A percentile compares a stretch with the other conserved stretches of the same genome.
These are phyloP conservation scores for Siderastrea siderea DNA, from an alignment of 92 coral and sea anemone genomes.

Conservation along the genomic window DNA sequence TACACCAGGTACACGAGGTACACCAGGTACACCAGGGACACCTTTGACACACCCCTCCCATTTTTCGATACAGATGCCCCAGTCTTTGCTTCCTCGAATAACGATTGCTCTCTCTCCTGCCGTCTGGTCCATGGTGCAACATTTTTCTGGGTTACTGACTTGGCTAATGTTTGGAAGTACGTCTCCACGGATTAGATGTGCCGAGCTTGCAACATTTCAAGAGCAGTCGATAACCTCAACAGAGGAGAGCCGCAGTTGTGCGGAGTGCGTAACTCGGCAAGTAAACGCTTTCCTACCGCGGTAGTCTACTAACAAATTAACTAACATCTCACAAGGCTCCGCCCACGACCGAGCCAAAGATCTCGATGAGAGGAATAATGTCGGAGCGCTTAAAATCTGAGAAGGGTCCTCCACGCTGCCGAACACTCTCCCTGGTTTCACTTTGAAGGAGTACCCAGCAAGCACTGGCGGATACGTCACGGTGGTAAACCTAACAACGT, in stretches of 20 bases:
- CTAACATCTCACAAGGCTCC: constrained; percentile 52
- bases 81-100: constrained; percentile 82
- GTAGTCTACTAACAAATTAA: constrained; percentile 52
- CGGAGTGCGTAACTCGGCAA: constrained; percentile 78
- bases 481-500: constrained; percentile 53
- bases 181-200: constrained; percentile 73
- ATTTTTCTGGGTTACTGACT: constrained; percentile 12
- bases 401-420: constrained; percentile 34
- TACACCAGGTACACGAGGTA: too few species aligned
- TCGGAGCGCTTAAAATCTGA: constrained; percentile 57
- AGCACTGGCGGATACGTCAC: constrained; percentile 35
- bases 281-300: constrained; percentile 47
- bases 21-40: constrained; percentile 59
- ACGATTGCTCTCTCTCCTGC: constrained; percentile 77
- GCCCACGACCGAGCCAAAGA: constrained; percentile 43
- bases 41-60: constrained; percentile 74
- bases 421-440: constrained; percentile 47
- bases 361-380: constrained; percentile 55
- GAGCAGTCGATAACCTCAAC: constrained; percentile 74
- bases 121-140: constrained; percentile 27
- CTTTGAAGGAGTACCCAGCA: constrained; percentile 46
- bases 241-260: constrained; percentile 66
- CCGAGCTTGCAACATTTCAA: constrained; percentile 73
- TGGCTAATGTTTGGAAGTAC: constrained; percentile 68
- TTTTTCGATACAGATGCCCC: constrained; percentile 84